These are phyloP conservation scores for Heliconius ethilla DNA, from an alignment of 2,888 invertebrate species.

Conservation along the genomic window DNA sequence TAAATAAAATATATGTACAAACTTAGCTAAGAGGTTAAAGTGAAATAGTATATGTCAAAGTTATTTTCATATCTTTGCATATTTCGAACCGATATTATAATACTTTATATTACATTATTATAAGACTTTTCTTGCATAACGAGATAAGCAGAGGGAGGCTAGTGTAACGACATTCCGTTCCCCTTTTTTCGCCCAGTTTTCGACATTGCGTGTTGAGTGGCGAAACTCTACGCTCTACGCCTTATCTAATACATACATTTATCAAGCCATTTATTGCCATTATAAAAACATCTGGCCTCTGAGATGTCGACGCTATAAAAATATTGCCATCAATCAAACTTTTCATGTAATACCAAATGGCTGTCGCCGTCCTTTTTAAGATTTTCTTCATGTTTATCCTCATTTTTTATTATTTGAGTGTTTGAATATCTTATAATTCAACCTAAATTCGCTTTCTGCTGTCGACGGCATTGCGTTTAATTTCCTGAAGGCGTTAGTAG, in stretches of 20 bases:
- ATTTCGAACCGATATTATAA: too few relatives aligned
- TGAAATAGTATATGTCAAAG: too few relatives aligned
- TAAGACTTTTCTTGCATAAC: too few relatives aligned
- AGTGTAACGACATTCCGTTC: too few relatives aligned
- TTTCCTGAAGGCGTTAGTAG: conserved; percentile 3
- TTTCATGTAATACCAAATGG: neutral
- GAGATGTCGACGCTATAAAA: neutral
- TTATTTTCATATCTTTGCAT: too few relatives aligned
- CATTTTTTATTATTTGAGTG: neutral
- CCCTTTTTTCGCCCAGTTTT: neutral
- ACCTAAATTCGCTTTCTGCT: neutral
- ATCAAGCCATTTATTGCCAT: too few relatives aligned
- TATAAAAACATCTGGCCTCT: neutral
- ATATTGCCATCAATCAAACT: conserved; percentile 3
- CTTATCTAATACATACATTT: neutral
- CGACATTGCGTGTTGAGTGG: neutral
- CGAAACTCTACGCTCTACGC: neutral
- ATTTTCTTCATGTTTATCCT: neutral
- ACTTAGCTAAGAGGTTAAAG: too few relatives aligned
- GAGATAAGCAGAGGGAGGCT: too few relatives aligned
- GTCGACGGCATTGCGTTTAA: conserved; percentile 8
- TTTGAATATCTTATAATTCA: neutral
- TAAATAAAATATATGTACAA: too few relatives aligned
- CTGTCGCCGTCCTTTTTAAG: neutral
- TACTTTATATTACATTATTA: too few relatives aligned